A percentile compares a stretch with the other conserved stretches of the same genome.
Evolutionary conservation across 2,888 invertebrate species (phyloP).

Genomic region (Drosophila aldrichi): DNA sequence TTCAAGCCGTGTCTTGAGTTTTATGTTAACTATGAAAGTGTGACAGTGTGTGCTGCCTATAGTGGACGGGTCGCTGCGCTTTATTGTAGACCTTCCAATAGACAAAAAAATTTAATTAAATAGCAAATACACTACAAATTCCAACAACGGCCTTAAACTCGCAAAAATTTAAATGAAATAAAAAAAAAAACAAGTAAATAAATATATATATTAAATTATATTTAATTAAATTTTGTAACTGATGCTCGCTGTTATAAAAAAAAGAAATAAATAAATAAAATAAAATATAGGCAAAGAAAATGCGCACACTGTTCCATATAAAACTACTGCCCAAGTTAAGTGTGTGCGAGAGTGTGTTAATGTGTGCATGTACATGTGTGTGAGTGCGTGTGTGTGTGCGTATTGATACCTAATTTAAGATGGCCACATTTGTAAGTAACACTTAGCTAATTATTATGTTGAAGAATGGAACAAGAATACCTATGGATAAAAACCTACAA

Average conservation of each 20-base stretch:
- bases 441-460: conserved; percentile 69
- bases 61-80: conserved; percentile 51
- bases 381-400: conserved; percentile 12
- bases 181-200: not conserved
- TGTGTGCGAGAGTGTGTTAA: conserved; percentile 15
- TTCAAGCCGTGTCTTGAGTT: conserved; percentile 41
- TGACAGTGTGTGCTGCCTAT: conserved; percentile 72
- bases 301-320: conserved; percentile 72
- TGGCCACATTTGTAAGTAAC: conserved; percentile 73
- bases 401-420: conserved; percentile 63
- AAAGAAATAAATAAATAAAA: not conserved
- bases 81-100: conserved; percentile 73
- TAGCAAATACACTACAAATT: conserved; percentile 59
- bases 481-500: conserved; percentile 43
- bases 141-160: conserved; percentile 76
- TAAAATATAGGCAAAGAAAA: conserved; percentile 45
- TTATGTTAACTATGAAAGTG: conserved; percentile 52
- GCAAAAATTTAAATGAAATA: conserved; percentile 13
- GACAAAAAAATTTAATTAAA: conserved; percentile 40
- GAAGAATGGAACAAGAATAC: conserved; percentile 55
- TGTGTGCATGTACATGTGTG: conserved; percentile 4
- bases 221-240: conserved; percentile 41
- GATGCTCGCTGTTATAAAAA: conserved; percentile 43
- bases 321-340: conserved; percentile 72
- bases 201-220: conserved; percentile 22